Conservation (phyloP, 2,113 vertebrate species). For the Otocyon megalotis region DNA sequence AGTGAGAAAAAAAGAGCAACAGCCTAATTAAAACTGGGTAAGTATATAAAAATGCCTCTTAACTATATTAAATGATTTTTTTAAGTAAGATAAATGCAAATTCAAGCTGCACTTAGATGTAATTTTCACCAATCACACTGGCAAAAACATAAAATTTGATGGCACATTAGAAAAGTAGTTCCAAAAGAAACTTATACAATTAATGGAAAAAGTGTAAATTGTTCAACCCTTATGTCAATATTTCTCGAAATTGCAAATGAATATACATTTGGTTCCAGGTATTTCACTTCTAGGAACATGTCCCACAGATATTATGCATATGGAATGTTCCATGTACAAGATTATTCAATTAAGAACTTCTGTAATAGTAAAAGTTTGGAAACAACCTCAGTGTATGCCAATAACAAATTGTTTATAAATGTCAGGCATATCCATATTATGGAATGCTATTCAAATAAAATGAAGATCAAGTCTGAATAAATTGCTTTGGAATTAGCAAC, state of each 20-base stretch:
- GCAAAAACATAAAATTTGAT: neutral
- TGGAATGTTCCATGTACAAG: neutral
- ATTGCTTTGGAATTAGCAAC: neutral
- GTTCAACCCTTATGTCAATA: neutral
- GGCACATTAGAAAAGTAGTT: neutral
- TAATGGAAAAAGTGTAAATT: neutral
- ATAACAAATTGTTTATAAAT: neutral
- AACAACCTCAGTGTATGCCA: neutral
- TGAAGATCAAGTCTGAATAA: neutral
- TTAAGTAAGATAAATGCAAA: neutral
- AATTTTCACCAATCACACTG: neutral
- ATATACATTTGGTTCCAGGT: neutral
- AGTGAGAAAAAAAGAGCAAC: neutral
- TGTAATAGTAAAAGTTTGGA: neutral
- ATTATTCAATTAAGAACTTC: neutral
- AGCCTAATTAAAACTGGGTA: neutral
- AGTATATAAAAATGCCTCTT: neutral
- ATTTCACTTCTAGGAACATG: neutral
- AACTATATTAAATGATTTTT: neutral
- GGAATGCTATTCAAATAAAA: neutral
- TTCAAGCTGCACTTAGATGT: neutral
- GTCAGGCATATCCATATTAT: neutral
- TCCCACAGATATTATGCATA: neutral
- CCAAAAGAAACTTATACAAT: neutral
- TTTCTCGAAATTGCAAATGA: neutral